Base-by-base conservation (phyloP, 2,888 invertebrate genomes). In the Caenorhabditis zanzibari region DNA sequence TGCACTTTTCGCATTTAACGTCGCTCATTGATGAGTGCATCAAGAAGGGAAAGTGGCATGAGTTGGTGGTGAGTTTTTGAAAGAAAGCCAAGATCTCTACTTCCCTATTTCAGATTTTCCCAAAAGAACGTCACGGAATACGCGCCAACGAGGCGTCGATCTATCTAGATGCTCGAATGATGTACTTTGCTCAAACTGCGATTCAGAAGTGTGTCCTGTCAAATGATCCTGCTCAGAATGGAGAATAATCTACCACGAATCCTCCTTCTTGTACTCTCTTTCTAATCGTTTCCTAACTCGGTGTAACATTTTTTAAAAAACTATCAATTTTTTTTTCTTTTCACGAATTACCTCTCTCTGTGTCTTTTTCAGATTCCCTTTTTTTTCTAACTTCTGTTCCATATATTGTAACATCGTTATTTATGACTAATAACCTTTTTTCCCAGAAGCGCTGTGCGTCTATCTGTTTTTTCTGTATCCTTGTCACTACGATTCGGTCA, bases 1-100 rank as follows among this genome's bases (percentile, higher is more conserved):
- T 99, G 0, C 99, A 99, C 93, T 98, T 99, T 93, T 95, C 95
- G 89, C 99, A 99, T 93, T 97, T 97, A 16, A 96, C 96, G 90
- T 95, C 96, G 88, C 94, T 99, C 82, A 95, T 99, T 28, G 96
- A 96, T 86, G 95, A 96, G 77, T 94, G 99, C 83, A 95, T 98
- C 75, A 95, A 96, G 88, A 95, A 96, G n/a, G 97, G 97, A 85
- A 99, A 99, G 64, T 98, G 98, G 0, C 97, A 98, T 93, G 95
- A 96, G 90, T 93, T 97, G 83, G 96, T 98, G 95, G 94, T 95
- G 91, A 77, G 79, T 74, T 52, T 12, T 19, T 32, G 16, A 7
- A 32, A 32, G 32, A 32, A 32, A 32, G 32, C 5, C 5, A 7
- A 7, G 7, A 6, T 32, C n/a, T 12, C 3, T 7, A 41, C n/a